Base-by-base conservation (phyloP, 2,888 invertebrate species). In the Megalurothrips usitatus region DNA sequence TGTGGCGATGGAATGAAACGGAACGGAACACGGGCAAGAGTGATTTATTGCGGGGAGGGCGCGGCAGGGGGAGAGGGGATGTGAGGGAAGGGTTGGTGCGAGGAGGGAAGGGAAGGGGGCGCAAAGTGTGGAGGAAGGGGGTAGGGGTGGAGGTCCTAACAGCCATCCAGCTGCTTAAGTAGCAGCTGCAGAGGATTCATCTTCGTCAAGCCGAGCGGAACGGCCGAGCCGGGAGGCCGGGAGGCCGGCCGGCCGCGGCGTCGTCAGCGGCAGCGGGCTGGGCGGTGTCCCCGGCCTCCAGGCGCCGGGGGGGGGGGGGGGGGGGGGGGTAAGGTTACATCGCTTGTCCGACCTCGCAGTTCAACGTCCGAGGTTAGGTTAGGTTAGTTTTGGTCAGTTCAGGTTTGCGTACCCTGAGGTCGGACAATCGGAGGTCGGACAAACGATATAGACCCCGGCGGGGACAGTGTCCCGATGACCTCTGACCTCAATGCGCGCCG, bases 401-500 rank as follows among this genome's bases (percentile, higher is more conserved):
- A n/a, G n/a, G n/a, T n/a, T n/a, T n/a, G n/a, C n/a, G n/a, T n/a
- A n/a, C n/a, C n/a, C n/a, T n/a, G n/a, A n/a, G n/a, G n/a, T n/a
- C n/a, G n/a, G n/a, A n/a, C n/a, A n/a, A n/a, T n/a, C n/a, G n/a
- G n/a, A n/a, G n/a, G n/a, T n/a, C n/a, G n/a, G n/a, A n/a, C n/a
- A n/a, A n/a, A n/a, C n/a, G n/a, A n/a, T n/a, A n/a, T n/a, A n/a
- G n/a, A n/a, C n/a, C n/a, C 49, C 52, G 14, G 1, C 2, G 68
- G 26, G 68, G 23, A 0, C 68, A 68, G n/a, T 68, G 68, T 68
- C 68, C 68, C 68, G 68, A 19, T 68, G 68, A 68, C 68, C 68
- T 23, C 68, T 68, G 68, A 68, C 68, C 68, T 23, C 68, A 11
- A 11, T 23, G n/a, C 23, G n/a, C 63, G n/a, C 19, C 19, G n/a